phyloP scores from a whole-genome alignment of 2,113 vertebrate species.

The Caloenas nicobarica region DNA sequence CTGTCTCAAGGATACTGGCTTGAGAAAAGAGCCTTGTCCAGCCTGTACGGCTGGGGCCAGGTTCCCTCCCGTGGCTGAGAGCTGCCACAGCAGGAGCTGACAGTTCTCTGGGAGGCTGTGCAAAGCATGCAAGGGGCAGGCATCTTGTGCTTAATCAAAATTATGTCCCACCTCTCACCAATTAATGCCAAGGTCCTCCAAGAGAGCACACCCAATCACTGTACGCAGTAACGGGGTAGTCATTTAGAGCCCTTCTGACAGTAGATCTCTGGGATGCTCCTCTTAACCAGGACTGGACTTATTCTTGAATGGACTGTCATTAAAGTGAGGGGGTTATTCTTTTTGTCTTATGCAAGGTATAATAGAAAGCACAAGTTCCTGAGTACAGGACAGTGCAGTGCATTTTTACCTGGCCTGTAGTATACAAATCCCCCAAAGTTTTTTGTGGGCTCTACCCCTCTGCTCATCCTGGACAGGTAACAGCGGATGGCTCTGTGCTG shows the following conservation, averaged over 20 bases:
- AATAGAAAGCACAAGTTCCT: background rate
- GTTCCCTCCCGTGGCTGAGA: conserved; percentile 37
- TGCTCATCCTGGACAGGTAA: background rate
- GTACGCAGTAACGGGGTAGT: background rate
- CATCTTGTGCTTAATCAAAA: rapidly evolving
- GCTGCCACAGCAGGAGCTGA: conserved; percentile 9
- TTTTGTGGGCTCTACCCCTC: background rate
- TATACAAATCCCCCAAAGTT: background rate
- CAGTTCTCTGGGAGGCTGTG: background rate
- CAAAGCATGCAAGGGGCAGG: rapidly evolving
- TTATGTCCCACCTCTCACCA: rapidly evolving
- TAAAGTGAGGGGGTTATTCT: background rate
- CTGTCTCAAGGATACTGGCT: background rate
- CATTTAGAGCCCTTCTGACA: background rate
- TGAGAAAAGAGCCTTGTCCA: background rate
- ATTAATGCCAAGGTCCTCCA: background rate
- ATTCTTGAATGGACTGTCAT: background rate
- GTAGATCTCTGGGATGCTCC: background rate
- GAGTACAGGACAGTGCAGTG: background rate
- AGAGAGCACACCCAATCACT: background rate
- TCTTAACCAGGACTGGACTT: background rate
- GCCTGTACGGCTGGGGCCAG: background rate
- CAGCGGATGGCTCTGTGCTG: background rate
- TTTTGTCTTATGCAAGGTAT: background rate
- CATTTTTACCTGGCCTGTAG: background rate